Conservation (phyloP, 2,888 invertebrate species). For the Polydrusus pterygomalis region DNA sequence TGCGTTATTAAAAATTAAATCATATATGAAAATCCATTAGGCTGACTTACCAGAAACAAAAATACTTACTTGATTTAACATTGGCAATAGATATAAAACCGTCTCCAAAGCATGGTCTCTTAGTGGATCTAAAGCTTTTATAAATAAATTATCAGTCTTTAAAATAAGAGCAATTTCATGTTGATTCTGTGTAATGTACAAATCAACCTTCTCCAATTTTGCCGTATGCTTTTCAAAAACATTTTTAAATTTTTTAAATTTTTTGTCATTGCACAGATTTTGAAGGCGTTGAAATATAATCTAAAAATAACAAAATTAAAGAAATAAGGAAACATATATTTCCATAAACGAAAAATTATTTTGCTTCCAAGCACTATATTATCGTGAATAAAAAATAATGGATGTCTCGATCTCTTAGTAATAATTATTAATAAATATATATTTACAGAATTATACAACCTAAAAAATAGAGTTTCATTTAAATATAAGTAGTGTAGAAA, state of each 20-base stretch:
- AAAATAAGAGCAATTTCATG: not conserved
- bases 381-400: too few relatives aligned
- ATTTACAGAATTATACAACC: too few relatives aligned
- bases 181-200: not conserved
- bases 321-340: not conserved
- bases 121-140: slow-evolving; percentile 5
- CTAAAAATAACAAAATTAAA: not conserved
- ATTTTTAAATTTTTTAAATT: not conserved
- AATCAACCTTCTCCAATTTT: not conserved
- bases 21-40: too few relatives aligned
- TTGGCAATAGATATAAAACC: slow-evolving; percentile 19
- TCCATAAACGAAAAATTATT: too few relatives aligned
- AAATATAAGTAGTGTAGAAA: too few relatives aligned
- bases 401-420: too few relatives aligned
- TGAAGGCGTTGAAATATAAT: not conserved
- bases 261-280: not conserved
- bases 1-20: too few relatives aligned
- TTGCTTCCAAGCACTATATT: too few relatives aligned
- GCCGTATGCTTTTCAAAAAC: not conserved
- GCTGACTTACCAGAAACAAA: not conserved
- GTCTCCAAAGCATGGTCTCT: not conserved
- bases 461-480: too few relatives aligned
- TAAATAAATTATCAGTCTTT: not conserved
- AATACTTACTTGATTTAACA: slow-evolving; percentile 10
- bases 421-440: too few relatives aligned